phyloP scores from a whole-genome alignment of 64 coral and sea anemone genomes.

The Montipora foliosa region DNA sequence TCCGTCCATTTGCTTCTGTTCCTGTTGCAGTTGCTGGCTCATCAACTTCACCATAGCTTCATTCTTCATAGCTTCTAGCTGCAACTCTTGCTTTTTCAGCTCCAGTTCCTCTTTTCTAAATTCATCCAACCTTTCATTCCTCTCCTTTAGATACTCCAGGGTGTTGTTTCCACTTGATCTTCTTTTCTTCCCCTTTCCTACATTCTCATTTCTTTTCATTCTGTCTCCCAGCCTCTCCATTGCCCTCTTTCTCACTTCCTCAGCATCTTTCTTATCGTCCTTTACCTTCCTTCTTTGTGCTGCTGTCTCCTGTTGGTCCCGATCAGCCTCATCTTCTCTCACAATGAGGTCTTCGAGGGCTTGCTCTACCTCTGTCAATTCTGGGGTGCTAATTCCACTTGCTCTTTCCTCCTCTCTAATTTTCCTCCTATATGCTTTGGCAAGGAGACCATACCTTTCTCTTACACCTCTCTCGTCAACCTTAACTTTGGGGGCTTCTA shows the following conservation, averaged over 20 bases:
- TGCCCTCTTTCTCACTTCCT: constrained; percentile 51
- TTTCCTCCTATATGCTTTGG: constrained; percentile 34
- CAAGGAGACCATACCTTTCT: constrained; percentile 23
- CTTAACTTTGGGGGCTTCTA: constrained; percentile 43
- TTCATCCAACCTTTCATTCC: constrained; percentile 55
- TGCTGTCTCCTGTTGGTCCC: constrained; percentile 29
- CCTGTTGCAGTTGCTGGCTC: constrained; percentile 41
- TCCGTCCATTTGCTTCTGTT: constrained; percentile 60
- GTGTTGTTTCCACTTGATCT: constrained; percentile 58
- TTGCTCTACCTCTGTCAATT: constrained; percentile 32
- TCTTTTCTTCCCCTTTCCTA: constrained; percentile 56
- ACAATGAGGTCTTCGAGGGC: constrained; percentile 43
- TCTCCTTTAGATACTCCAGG: constrained; percentile 52
- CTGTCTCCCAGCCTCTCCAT: constrained; percentile 57
- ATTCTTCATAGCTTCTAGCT: constrained; percentile 33
- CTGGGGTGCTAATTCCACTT: constrained; percentile 41
- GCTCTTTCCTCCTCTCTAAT: background rate
- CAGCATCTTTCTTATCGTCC: constrained; percentile 62
- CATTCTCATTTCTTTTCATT: constrained; percentile 30
- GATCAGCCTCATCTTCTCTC: constrained; percentile 40
- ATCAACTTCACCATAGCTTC: constrained; percentile 53
- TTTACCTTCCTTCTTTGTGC: constrained; percentile 42
- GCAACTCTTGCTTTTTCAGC: constrained; percentile 55
- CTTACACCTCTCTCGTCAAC: constrained; percentile 39
- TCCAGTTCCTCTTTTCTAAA: constrained; percentile 60